phyloP scores from a whole-genome alignment of 2,797 vertebrate species.

The Tauraco hartlaubi region DNA sequence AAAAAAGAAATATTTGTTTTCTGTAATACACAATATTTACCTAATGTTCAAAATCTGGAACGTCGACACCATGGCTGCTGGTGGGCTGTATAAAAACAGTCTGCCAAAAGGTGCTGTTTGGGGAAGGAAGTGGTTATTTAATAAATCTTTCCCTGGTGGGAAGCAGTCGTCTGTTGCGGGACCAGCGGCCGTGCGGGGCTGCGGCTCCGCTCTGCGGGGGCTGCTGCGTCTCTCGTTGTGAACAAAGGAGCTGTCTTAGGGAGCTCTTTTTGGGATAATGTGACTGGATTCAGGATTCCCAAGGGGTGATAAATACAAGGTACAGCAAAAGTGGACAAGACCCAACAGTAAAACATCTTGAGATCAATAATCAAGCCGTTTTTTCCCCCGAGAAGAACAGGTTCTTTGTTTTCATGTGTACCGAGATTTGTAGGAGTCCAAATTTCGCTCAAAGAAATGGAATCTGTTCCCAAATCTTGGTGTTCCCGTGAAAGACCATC shows the following conservation, averaged over 20 bases:
- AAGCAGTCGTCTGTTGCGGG: not conserved
- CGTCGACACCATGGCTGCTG: fast-evolving
- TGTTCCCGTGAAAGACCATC: not conserved
- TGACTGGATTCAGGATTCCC: not conserved
- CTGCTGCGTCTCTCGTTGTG: not conserved
- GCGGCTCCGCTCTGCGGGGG: not conserved
- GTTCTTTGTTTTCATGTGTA: not conserved
- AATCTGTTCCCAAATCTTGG: not conserved
- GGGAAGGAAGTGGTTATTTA: not conserved
- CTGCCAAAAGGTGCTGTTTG: not conserved
- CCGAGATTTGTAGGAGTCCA: not conserved
- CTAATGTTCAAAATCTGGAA: fast-evolving
- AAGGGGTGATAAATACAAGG: not conserved
- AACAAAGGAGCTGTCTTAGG: not conserved
- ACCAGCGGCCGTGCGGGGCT: not conserved
- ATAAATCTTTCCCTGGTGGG: not conserved
- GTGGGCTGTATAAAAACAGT: fast-evolving
- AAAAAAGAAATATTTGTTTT: not conserved
- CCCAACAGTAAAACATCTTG: too few species aligned
- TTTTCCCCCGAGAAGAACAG: not conserved
- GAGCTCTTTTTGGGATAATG: not conserved
- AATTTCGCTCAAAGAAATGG: not conserved
- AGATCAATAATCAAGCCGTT: not conserved
- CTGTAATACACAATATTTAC: not conserved
- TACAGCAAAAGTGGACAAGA: not conserved